Base-by-base conservation (phyloP, 2,113 vertebrate genomes). In the Leucosticte australis region DNA sequence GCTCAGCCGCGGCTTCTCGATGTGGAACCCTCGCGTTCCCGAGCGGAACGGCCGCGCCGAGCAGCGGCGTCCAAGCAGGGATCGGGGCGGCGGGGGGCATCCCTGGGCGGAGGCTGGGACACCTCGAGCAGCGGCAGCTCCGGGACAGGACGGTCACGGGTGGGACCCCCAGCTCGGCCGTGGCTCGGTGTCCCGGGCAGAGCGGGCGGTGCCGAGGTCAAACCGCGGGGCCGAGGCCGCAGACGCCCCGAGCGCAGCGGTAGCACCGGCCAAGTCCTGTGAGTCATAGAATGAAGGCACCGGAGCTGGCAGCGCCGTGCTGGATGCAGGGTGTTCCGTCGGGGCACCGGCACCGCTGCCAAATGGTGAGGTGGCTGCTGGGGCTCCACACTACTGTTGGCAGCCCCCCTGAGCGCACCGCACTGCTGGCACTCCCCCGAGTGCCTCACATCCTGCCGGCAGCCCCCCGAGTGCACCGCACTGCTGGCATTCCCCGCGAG, bases 211-310 rank as follows among this genome's bases (percentile, higher is more conserved):
- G 80, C 60, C 13, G 35, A 28, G 65, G 80, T 86, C 53, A 47
- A 14, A 35, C 8, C 3, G 21, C 27, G 10, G 26, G 24, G 18
- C 14, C 12, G 63, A 7, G 5, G 64, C 91, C 13, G 75, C 95
- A 88, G 94, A 90, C 84, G 23, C 49, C 44, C 57, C 16, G 33
- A 49, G 28, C n/a, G 14, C 55, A 64, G 77, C 24, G 63, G 64
- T 2, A 21, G 65, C 78, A 39, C 15, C 44, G 19, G 94, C 95
- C 95, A 96, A 96, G 26, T 76, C 22, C 87, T 28, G 83, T 96
- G 95, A 96, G 75, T 96, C 95, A 96, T 85, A 63, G 86, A 33
- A 46, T 2, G 46, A 52, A 65, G 74, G 87, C 65, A 90, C 75
- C 79, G 76, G 92, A 68, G 87, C 92, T 52, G 92, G 19, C 75